Evolutionary conservation across 2,888 invertebrate species (phyloP), one percentile per base, ranked within the genome.

Genomic region (Pycnomerus fuliginosus): DNA sequence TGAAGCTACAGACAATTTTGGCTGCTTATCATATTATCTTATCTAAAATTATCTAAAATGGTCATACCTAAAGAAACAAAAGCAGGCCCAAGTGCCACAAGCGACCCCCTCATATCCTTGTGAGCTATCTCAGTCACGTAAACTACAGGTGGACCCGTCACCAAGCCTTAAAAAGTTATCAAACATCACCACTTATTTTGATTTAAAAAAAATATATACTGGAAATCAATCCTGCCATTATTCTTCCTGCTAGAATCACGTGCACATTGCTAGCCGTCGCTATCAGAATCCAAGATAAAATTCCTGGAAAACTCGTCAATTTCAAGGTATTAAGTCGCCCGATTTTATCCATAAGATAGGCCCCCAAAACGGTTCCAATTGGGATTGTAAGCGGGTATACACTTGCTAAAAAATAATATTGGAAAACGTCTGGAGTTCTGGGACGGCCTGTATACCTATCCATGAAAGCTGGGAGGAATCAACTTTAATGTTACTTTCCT

Each of bases 101-200:
- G 64, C 5, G 80, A 77, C 8, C 80, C 80, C 44, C 81, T 64
- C 45, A 80, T 68, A 57, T 80, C 80, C 1, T 80, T 77, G 28
- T 78, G 67, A 1, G 79, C 78, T 1, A 80, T 77, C 67, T 81
- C 80, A 3, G 80, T 80, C 39, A 80, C 78, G 64, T 81, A 81
- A 14, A 80, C 80, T 25, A 79, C 77, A 1, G 80, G 80, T 8
- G 81, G 80, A 52, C 79, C 79, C 1, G 78, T 76, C 8, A 78
- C 78, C 64, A 79, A 69, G 2, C 79, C 80, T 68, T 48, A 7
- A 16, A 31, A 12, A 41, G 34, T 3, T 3, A 23, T 33, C 3
- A 7, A 17, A 20, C 69, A 87, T 85, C 0, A 14, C 8, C 35
- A 16, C 27, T 32, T 14, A 7, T 42, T 27, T 30, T 36, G 35